Percentiles rank a stretch among this genome's conserved stretches.
Conservation (phyloP, 2,113 vertebrate genomes). For the Spilogale gracilis region DNA sequence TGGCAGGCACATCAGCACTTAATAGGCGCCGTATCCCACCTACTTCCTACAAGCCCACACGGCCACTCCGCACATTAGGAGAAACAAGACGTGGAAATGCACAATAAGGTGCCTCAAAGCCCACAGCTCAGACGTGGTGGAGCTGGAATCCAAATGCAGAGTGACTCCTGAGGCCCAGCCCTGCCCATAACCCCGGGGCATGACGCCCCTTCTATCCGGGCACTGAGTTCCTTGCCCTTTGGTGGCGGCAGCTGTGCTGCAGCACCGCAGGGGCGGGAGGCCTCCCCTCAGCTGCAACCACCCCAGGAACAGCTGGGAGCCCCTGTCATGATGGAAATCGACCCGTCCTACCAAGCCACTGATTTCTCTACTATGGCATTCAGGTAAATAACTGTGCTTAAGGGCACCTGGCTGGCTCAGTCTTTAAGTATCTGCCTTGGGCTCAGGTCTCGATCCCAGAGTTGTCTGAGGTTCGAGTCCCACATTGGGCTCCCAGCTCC, state of each 20-base stretch:
- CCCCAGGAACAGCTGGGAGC: neutral
- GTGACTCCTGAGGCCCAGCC: neutral
- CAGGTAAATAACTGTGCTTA: neutral
- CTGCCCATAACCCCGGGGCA: neutral
- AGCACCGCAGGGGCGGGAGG: neutral
- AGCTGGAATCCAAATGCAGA: neutral
- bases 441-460: no score
- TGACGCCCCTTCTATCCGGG: neutral
- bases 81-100: neutral
- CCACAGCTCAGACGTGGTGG: neutral
- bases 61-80: neutral
- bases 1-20: no score
- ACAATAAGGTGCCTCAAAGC: neutral
- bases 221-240: neutral
- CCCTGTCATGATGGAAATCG: accelerated
- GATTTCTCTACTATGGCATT: neutral
- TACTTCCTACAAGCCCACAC: neutral
- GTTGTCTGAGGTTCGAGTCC: no score
- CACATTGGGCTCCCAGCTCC: no score
- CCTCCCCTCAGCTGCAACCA: accelerated
- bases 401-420: no score
- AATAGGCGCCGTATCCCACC: accelerated
- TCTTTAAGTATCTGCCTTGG: no score
- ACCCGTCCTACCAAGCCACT: neutral
- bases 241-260: accelerated